Percentiles rank a stretch among this genome's conserved stretches.
phyloP scores from a whole-genome alignment of 2,113 vertebrate species.

The Clarias batrachus region DNA sequence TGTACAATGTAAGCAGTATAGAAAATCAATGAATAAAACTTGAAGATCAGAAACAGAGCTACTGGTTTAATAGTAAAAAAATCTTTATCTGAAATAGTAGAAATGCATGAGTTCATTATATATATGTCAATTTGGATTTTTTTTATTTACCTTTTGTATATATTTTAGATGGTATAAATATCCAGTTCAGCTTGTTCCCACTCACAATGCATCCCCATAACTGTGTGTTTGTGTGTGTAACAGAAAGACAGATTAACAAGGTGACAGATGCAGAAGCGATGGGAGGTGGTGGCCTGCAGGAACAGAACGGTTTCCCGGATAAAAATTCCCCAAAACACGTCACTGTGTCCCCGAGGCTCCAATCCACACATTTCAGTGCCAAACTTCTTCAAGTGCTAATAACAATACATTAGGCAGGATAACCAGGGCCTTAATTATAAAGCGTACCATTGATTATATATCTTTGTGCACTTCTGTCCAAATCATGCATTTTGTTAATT shows the following conservation, averaged over 20 bases:
- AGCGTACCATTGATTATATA: background rate
- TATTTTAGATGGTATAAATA: background rate
- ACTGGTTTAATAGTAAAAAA: background rate
- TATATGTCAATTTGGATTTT: background rate
- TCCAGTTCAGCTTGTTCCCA: background rate
- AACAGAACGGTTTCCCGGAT: constrained; percentile 10
- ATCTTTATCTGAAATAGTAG: background rate
- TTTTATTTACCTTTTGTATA: background rate
- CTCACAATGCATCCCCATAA: background rate
- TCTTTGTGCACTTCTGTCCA: background rate
- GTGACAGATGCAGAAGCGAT: constrained; percentile 46
- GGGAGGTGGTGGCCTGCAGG: constrained; percentile 34
- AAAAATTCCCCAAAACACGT: constrained; percentile 17
- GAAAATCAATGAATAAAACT: background rate
- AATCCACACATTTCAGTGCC: background rate
- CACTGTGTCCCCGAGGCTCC: background rate
- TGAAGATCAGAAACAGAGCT: background rate
- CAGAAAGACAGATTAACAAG: constrained; percentile 21
- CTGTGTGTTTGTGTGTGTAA: background rate
- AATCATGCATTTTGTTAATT: background rate
- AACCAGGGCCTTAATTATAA: background rate
- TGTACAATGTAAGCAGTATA: too few relatives aligned
- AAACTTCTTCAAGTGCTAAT: background rate
- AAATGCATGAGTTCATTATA: background rate
- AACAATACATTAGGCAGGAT: background rate